These are phyloP conservation scores for Torymus tubicola DNA, from an alignment of 2,888 invertebrate genomes.

Conservation along the genomic window DNA sequence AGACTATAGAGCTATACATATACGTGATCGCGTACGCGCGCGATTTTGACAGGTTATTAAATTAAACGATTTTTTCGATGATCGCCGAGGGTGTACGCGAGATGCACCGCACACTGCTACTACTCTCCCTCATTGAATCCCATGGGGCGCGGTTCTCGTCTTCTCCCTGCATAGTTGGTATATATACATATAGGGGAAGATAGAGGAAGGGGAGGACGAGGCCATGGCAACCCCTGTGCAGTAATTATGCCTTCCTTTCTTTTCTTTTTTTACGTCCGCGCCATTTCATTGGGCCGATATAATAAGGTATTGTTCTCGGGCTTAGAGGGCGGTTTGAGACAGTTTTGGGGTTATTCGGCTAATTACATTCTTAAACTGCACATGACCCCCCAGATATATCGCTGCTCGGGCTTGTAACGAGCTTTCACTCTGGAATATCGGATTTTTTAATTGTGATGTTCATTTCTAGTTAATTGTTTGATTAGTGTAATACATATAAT, in stretches of 20 bases:
- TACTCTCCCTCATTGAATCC: slow-evolving; percentile 60
- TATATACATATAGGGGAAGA: slow-evolving; percentile 11
- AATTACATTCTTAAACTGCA: slow-evolving; percentile 62
- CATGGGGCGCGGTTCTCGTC: slow-evolving; percentile 73
- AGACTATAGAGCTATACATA: slow-evolving; percentile 38
- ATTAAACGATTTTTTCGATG: slow-evolving; percentile 73
- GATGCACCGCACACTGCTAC: slow-evolving; percentile 26
- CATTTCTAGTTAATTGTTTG: neutral
- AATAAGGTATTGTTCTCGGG: slow-evolving; percentile 71
- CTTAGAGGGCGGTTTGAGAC: slow-evolving; percentile 61
- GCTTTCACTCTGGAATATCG: slow-evolving; percentile 8
- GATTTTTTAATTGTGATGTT: slow-evolving; percentile 1
- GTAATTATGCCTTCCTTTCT: slow-evolving; percentile 73
- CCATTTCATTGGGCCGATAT: slow-evolving; percentile 73
- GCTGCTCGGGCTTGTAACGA: slow-evolving; percentile 15
- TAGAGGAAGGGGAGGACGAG: slow-evolving; percentile 55
- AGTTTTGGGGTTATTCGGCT: slow-evolving; percentile 66
- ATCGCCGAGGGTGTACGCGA: slow-evolving; percentile 21
- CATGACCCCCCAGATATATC: neutral
- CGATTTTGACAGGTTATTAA: slow-evolving; percentile 73
- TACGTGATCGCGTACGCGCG: slow-evolving; percentile 24
- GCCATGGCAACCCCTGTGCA: slow-evolving; percentile 73
- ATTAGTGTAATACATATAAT: no score
- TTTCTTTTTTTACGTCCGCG: slow-evolving; percentile 70
- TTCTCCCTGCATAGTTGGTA: slow-evolving; percentile 58